Evolutionary conservation across 2,888 invertebrate genomes (phyloP), one percentile per base, ranked within the genome.

Genomic region (Agonopterix arenella): DNA sequence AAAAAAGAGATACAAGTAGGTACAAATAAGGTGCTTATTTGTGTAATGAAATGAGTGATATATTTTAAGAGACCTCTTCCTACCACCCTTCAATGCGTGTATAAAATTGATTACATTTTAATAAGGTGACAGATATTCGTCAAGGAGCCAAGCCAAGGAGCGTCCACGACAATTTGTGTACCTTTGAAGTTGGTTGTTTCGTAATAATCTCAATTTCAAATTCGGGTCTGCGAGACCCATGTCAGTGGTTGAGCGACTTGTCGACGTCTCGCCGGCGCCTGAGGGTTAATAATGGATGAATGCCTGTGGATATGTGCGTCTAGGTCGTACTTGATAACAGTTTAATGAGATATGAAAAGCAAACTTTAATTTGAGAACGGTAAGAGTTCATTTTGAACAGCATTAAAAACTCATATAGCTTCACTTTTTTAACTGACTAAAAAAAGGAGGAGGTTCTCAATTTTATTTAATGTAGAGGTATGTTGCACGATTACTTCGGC

Each of bases 131-230:
- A n/a, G 40, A 40, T 5, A 40, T 40, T 40, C 40, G 40, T 40
- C n/a, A n/a, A 40, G 40, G 1, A 40, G 36, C 44, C 41, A 11
- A 40, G 47, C 46, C 47, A 48, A 36, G 40, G n/a, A 38, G 38
- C 52, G 48, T 46, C 11, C 44, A 36, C 45, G 11, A 43, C 13
- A 50, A 52, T 48, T 47, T 50, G 49, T 47, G 40, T 51, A 53
- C 51, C 51, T 54, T 54, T 53, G 56, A 52, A 51, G 51, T 52
- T 51, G 49, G 55, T 52, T 57, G 55, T 57, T 54, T 54, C 46
- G 58, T 46, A 50, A 51, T 53, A 56, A 53, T 51, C 49, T 53
- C 57, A 50, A 53, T 56, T 54, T 56, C 51, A 54, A 56, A 57
- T 55, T 49, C 46, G 54, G 47, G 52, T 42, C 45, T 49, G n/a